phyloP scores from a whole-genome alignment of 2,888 invertebrate genomes.

The Perizoma flavofasciatum region DNA sequence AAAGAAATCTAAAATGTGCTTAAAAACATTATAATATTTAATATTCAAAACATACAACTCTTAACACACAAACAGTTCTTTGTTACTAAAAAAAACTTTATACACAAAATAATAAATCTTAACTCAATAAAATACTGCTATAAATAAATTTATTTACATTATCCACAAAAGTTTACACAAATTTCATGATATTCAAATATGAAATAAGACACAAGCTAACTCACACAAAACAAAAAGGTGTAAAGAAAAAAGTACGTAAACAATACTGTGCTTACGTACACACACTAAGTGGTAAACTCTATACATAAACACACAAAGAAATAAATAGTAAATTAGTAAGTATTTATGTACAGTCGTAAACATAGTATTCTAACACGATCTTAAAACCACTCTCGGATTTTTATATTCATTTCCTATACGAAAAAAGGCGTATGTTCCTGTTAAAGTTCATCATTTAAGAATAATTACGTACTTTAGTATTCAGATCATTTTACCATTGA shows the following conservation, averaged over 20 bases:
- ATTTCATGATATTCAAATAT: constrained; percentile 52
- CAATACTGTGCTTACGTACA: constrained; percentile 26
- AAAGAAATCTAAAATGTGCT: constrained; percentile 21
- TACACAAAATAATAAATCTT: constrained; percentile 46
- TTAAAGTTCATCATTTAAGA: background rate
- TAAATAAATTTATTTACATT: constrained; percentile 74
- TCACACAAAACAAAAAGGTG: constrained; percentile 9
- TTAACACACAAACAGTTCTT: constrained; percentile 47
- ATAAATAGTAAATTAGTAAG: constrained; percentile 34
- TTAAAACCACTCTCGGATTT: background rate
- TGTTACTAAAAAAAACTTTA: constrained; percentile 46
- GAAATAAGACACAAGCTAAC: constrained; percentile 35
- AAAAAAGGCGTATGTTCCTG: too few relatives aligned
- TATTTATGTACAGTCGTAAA: constrained; percentile 34
- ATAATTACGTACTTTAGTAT: constrained; percentile 16
- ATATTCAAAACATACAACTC: constrained; percentile 40
- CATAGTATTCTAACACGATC: background rate
- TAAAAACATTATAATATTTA: constrained; percentile 14
- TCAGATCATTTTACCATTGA: constrained; percentile 6
- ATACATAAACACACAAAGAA: constrained; percentile 28
- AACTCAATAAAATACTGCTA: constrained; percentile 67
- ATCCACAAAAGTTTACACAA: constrained; percentile 54
- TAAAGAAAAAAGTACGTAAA: constrained; percentile 10
- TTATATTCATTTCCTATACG: background rate
- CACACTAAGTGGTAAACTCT: constrained; percentile 7